Base-by-base conservation (phyloP, 92 coral and sea anemone genomes). In the Zoanthus sociatus region DNA sequence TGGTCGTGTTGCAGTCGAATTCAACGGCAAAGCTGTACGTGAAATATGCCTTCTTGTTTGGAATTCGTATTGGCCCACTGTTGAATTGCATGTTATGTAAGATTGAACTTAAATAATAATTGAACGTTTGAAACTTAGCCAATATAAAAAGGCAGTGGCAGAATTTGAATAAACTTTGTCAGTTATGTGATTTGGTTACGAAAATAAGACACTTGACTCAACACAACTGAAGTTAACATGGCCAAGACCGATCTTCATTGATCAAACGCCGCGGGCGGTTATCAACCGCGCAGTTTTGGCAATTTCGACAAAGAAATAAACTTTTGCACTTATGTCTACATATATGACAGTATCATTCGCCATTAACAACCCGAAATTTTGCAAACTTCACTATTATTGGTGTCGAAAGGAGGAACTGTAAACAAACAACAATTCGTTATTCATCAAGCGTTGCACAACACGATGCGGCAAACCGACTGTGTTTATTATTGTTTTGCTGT, bases 231-330 rank as follows among this genome's bases (percentile, higher is more conserved):
- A 64, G 17, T 32, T 30, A 30, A 9, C 53, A 14, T 8, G 20
- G 83, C 13, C 45, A 21, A 17, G 45, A 31, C 15, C 44, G 26
- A 17, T 46, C 71, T 66, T 30, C 45, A 81, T 20, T 45, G 85
- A 44, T 81, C 18, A 16, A 17, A 44, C 14, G 85, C 85, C 85
- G 70, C 61, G 9, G 85, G 85, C 64, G 61, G 13, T 81, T 66
- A 79, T 63, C 61, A 44, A 51, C 71, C 32, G 20, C 42, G 71
- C 47, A 81, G 18, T 64, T 20, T 20, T 18, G 42, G 44, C 75
- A 67, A 17, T 58, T 37, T 78, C 72, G 72, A n/a, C 33, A 15
- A 58, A 32, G 44, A 64, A 46, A 44, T 26, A 10, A n/a, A 21
- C 69, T 13, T 11, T 60, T 14, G 66, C 6, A 13, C 7, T 14